Base-by-base conservation (phyloP, 2,888 invertebrate genomes). In the Caradrina clavipalpis region DNA sequence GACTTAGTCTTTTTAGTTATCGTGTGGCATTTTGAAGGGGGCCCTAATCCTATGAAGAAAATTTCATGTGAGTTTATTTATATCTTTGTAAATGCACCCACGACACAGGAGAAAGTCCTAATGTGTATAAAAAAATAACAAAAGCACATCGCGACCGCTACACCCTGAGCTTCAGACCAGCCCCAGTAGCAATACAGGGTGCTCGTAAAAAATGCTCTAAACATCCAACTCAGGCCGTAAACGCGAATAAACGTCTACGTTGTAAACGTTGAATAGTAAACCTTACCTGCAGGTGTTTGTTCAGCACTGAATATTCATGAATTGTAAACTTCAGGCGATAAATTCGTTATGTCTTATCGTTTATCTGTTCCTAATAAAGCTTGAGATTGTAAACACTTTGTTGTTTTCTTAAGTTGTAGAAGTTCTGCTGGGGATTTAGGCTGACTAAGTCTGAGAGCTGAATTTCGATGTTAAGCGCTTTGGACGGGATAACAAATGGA, bases 121-220 rank as follows among this genome's bases (percentile, higher is more conserved):
- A 4, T 26, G 26, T 26, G 2, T 26, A 26, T 26, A 3, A n/a
- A n/a, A n/a, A n/a, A n/a, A n/a, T 4, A 39, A 39, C 11, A 53
- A n/a, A 21, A 59, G 11, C 21, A 35, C 4, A 19, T 26, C 26
- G 2, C 6, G 2, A 3, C 2, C 61, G 72, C 82, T 64, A 39
- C 50, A 68, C 63, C 73, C 74, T 73, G 5, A 73, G 15, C 51
- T 73, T 84, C 72, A 75, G 26, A 56, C 75, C 75, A 77, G 6
- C 15, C 39, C 66, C 26, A 74, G 39, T 53, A 65, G 84, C 86
- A 91, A 92, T 90, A 90, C 88, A 84, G 86, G 75, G 68, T 80
- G 89, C 84, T 93, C 94, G 91, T 94, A 94, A 94, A 93, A 94
- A 94, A 91, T 85, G 87, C 89, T 89, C 91, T 93, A 91, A 94